phyloP scores from a whole-genome alignment of 2,888 invertebrate species.

The Agrenia bidenticulata region DNA sequence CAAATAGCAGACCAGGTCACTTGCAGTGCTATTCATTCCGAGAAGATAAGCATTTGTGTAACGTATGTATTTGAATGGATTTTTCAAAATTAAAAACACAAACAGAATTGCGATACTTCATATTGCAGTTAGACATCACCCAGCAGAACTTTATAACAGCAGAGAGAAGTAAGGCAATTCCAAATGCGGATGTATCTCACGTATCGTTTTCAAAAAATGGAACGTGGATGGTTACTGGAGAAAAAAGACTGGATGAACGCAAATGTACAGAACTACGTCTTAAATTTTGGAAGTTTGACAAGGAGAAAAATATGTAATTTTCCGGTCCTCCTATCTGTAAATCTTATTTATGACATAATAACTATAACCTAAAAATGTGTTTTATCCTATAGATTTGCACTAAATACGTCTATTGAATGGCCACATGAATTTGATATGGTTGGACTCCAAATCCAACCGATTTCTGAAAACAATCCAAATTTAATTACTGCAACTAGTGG shows the following conservation, averaged over 20 bases:
- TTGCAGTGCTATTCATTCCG: constrained; percentile 72
- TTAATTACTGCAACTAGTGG: constrained; percentile 67
- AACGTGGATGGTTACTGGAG: constrained; percentile 70
- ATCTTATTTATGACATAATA: neutral
- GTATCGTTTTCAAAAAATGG: constrained; percentile 69
- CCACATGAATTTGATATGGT: constrained; percentile 68
- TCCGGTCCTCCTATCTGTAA: neutral
- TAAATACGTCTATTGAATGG: constrained; percentile 72
- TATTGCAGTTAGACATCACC: constrained; percentile 68
- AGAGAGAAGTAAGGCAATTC: constrained; percentile 63
- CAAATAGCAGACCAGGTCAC: constrained; percentile 72
- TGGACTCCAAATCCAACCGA: constrained; percentile 65
- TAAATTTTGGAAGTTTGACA: constrained; percentile 72
- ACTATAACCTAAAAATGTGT: too few species aligned
- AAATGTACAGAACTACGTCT: constrained; percentile 66
- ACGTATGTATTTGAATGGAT: constrained; percentile 62
- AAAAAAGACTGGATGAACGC: constrained; percentile 57
- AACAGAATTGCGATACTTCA: too few species aligned
- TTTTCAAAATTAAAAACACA: too few species aligned
- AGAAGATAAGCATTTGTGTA: constrained; percentile 67
- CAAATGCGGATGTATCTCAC: constrained; percentile 67
- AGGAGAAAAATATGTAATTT: constrained; percentile 63
- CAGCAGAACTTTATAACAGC: constrained; percentile 69
- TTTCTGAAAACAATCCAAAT: constrained; percentile 54
- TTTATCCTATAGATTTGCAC: constrained; percentile 64